Percentiles rank a stretch among this genome's conserved stretches.
Evolutionary conservation across 2,113 vertebrate genomes (phyloP).

Genomic region (Pseudopipra pipra): DNA sequence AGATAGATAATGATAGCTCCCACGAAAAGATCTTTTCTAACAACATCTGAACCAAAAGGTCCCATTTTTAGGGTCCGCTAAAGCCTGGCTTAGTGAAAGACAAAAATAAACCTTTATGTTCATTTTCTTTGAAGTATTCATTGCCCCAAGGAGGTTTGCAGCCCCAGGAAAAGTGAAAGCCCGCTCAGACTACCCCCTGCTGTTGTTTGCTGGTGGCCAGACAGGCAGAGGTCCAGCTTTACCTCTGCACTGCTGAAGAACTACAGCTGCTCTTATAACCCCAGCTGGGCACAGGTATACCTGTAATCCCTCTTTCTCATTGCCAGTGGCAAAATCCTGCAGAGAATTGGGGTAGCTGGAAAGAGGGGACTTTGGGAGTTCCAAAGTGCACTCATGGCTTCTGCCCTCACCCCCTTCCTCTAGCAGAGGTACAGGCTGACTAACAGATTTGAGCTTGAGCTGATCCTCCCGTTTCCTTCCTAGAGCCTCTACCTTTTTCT

Average conservation of each 20-base stretch:
- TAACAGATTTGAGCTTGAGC: neutral
- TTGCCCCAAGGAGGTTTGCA: neutral
- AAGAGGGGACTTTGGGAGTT: neutral
- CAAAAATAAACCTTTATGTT: neutral
- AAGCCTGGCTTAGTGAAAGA: neutral
- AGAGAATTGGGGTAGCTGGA: neutral
- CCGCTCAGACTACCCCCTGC: neutral
- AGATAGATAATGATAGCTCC: neutral
- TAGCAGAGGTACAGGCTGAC: neutral
- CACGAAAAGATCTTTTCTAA: neutral
- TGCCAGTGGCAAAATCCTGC: neutral
- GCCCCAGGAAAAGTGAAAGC: neutral
- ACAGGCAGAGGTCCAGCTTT: neutral
- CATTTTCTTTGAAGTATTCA: neutral
- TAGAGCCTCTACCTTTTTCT: neutral
- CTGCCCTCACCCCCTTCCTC: neutral
- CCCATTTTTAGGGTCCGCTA: neutral
- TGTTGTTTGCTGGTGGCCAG: accelerated
- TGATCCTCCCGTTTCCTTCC: neutral
- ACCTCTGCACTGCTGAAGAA: neutral
- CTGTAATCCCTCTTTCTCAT: neutral
- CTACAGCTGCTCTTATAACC: neutral
- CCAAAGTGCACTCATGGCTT: neutral
- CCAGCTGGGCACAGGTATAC: accelerated
- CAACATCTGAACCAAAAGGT: neutral